Conservation (phyloP, 2,888 invertebrate species). For the Thera britannica region DNA sequence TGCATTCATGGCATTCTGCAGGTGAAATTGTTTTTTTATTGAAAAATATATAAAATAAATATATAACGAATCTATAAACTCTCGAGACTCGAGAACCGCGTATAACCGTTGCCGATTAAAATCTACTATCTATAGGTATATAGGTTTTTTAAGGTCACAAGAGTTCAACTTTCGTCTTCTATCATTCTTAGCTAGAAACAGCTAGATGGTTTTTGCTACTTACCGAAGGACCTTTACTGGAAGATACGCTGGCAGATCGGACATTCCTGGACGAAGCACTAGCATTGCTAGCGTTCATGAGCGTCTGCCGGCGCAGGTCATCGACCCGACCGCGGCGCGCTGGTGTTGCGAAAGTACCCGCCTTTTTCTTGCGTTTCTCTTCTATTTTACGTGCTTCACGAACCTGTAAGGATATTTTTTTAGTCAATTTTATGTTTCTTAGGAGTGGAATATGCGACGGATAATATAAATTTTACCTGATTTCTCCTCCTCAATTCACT, state of each 20-base stretch:
- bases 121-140: too few relatives aligned
- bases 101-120: too few relatives aligned
- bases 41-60: too few relatives aligned
- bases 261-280: conserved; percentile 75
- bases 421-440: not conserved
- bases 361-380: conserved; percentile 76
- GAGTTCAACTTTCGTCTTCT: too few relatives aligned
- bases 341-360: conserved; percentile 70
- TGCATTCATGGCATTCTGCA: conserved; percentile 72
- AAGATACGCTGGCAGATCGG: conserved; percentile 67
- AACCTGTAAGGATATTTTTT: conserved; percentile 53
- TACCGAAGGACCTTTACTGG: conserved; percentile 67
- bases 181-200: not conserved
- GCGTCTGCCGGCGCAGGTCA: conserved; percentile 68
- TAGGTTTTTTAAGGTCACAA: too few relatives aligned
- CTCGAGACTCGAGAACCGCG: too few relatives aligned
- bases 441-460: not conserved
- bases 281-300: conserved; percentile 74
- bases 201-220: conserved; percentile 13
- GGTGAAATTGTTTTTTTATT: conserved; percentile 46
- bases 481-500: conserved; percentile 88
- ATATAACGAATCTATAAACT: too few relatives aligned
- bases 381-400: conserved; percentile 77
- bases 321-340: conserved; percentile 64
- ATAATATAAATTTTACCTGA: conserved; percentile 55